Evolutionary conservation across 1,140 invertebrate genomes (phyloP).

Genomic region (Aporrectodea caliginosa): DNA sequence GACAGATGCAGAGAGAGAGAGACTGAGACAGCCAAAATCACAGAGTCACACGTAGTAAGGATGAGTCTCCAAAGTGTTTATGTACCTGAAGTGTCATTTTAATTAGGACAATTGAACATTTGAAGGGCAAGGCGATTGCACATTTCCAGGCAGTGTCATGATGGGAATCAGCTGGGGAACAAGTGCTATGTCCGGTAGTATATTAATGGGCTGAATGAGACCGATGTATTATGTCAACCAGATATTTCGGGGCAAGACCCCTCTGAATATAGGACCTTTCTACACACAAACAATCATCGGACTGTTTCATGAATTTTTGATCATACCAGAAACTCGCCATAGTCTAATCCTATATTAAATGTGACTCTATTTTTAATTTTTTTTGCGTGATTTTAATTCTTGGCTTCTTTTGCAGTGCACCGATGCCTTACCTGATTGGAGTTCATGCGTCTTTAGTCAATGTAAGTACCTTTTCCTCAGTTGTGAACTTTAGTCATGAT

Average conservation of each 20-base stretch:
- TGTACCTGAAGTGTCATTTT: too few species aligned
- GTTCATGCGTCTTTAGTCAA: conserved; percentile 73
- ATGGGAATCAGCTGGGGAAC: too few species aligned
- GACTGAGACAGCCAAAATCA: too few species aligned
- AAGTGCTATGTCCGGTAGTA: too few species aligned
- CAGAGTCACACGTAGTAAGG: too few species aligned
- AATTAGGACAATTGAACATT: too few species aligned
- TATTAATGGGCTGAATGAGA: background rate
- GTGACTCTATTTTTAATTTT: conserved; percentile 35
- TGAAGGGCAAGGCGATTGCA: too few species aligned
- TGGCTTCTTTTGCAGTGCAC: conserved; percentile 61
- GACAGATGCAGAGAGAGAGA: too few species aligned
- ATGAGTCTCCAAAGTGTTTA: too few species aligned
- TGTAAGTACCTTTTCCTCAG: background rate
- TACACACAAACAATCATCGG: background rate
- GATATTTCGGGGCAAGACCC: background rate
- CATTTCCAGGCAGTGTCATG: too few species aligned
- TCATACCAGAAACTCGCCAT: background rate
- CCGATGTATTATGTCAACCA: background rate
- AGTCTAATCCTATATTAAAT: conserved; percentile 40
- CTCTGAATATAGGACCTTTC: background rate
- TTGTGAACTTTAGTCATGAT: too few species aligned
- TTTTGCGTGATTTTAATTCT: conserved; percentile 11
- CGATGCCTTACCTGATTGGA: conserved; percentile 93
- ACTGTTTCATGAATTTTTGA: background rate